These are phyloP conservation scores for Nipponacmea schrenckii DNA, from an alignment of 2,888 invertebrate species.

Conservation along the genomic window DNA sequence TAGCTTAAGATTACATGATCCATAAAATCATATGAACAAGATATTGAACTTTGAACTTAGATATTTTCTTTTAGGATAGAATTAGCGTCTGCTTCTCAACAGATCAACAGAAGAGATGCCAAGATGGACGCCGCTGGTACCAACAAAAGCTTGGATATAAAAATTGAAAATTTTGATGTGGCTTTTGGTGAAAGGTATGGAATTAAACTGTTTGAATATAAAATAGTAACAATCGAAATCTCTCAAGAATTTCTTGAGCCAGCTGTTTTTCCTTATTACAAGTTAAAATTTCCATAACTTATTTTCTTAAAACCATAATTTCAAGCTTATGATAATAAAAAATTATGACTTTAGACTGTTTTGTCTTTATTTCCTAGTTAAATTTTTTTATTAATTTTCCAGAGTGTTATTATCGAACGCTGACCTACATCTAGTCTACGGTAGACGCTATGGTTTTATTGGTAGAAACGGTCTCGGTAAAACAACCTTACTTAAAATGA, in stretches of 20 bases:
- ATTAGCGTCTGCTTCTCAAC: slow-evolving; percentile 81
- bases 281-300: too few species aligned
- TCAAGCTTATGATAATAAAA: too few species aligned
- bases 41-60: too few species aligned
- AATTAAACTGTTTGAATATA: too few species aligned
- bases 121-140: slow-evolving; percentile 90
- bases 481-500: slow-evolving; percentile 94
- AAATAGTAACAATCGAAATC: too few species aligned
- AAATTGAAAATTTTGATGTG: slow-evolving; percentile 98
- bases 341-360: not conserved
- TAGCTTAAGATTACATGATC: too few species aligned
- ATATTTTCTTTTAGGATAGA: slow-evolving; percentile 38
- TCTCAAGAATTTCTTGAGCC: too few species aligned
- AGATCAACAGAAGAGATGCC: slow-evolving; percentile 90
- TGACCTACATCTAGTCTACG: slow-evolving; percentile 86
- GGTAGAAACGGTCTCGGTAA: slow-evolving; percentile 98
- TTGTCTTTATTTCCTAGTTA: not conserved
- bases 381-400: slow-evolving; percentile 36
- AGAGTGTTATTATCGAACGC: slow-evolving; percentile 92
- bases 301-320: too few species aligned
- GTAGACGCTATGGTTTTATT: slow-evolving; percentile 94
- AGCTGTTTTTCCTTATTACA: too few species aligned
- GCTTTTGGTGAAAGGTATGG: slow-evolving; percentile 92
- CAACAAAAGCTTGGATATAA: slow-evolving; percentile 91
- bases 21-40: too few species aligned